Base-by-base conservation (phyloP, 2,113 vertebrate species). In the Pollimyrus isidori region DNA sequence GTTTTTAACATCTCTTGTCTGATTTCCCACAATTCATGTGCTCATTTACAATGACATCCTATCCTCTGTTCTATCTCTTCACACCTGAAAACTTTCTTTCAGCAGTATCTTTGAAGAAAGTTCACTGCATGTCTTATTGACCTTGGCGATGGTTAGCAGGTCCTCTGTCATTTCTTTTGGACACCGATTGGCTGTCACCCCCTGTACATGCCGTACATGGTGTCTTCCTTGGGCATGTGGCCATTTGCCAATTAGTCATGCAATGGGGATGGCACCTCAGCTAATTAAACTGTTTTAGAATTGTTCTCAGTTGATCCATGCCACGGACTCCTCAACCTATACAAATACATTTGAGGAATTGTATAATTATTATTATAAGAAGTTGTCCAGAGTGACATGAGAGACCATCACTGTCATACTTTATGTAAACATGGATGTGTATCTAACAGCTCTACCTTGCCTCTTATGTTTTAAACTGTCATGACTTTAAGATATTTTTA, bases 211-310 rank as follows among this genome's bases (percentile, higher is more conserved):
- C 65, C n/a, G 50, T 30, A 86, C 46, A 0, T 6, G 56, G 30
- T 50, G 17, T 45, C 65, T 39, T 76, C 30, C 42, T 35, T 80
- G 21, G 0, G 39, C 62, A 87, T 39, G 48, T 76, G 85, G 11
- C 45, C 86, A 65, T 39, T 65, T 90, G 89, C 76, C 85, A 62
- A 90, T 80, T 87, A 90, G 86, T 30, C 45, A 80, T 73, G 62
- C 85, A 87, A 87, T 53, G 86, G 86, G 69, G 76, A 69, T 52
- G 86, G 9, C 84, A 73, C 62, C 48, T 76, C 45, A 80, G 86
- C 89, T 90, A 89, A 89, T 89, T 87, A 80, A 87, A 80, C 30
- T 26, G 86, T 56, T 90, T 90, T 90, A 58, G 56, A 87, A 87
- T 87, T 82, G 86, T 4, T 80, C 26, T 13, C 21, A 45, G 48